These are phyloP conservation scores for Uromys caudimaculatus DNA, from an alignment of 2,797 vertebrate genomes.

Conservation along the genomic window DNA sequence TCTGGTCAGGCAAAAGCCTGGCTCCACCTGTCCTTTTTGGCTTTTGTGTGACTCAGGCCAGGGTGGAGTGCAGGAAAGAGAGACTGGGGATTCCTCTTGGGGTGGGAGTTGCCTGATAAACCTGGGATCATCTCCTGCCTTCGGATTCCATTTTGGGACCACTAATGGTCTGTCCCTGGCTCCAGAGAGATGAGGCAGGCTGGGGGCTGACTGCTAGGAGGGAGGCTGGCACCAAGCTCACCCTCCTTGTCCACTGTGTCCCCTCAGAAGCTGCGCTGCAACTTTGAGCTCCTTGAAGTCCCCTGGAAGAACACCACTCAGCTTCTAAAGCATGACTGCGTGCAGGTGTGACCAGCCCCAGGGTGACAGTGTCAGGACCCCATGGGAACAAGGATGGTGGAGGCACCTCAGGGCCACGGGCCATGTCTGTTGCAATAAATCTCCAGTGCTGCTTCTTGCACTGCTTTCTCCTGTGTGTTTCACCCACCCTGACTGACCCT, in stretches of 20 bases:
- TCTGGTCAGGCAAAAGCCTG: neutral
- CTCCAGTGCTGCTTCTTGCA: neutral
- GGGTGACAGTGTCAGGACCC: accelerated
- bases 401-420: neutral
- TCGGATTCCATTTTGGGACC: neutral
- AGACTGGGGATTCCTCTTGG: neutral
- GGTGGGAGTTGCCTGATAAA: neutral
- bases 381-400: neutral
- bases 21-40: conserved; percentile 12
- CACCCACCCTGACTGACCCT: accelerated
- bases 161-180: neutral
- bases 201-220: neutral
- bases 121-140: neutral
- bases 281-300: conserved; percentile 77
- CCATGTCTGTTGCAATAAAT: conserved; percentile 61
- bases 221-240: neutral
- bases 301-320: conserved; percentile 74
- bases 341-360: neutral
- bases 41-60: conserved; percentile 63
- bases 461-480: neutral
- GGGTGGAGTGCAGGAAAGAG: conserved; percentile 24
- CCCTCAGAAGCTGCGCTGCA: conserved; percentile 76
- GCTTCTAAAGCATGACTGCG: conserved; percentile 67
- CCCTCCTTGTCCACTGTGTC: neutral
- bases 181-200: neutral